phyloP scores from a whole-genome alignment of 2,113 vertebrate species.

The Cinclus cinclus region DNA sequence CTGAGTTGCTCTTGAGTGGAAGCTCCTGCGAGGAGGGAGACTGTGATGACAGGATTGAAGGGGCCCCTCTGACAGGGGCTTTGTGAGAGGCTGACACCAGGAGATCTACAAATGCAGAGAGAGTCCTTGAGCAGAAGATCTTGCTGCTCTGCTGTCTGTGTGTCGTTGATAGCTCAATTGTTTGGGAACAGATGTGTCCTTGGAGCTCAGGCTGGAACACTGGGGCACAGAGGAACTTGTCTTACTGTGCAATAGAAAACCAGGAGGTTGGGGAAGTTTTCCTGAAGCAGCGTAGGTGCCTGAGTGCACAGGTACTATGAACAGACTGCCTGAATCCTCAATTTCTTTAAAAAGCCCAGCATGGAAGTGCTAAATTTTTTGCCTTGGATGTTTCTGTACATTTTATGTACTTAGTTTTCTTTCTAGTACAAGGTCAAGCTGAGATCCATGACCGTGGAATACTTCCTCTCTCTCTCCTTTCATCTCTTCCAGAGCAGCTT shows the following conservation, averaged over 20 bases:
- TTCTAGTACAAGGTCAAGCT: neutral
- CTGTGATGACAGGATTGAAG: constrained; percentile 39
- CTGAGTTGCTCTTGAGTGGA: constrained; percentile 38
- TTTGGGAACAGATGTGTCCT: constrained; percentile 43
- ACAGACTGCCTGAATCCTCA: neutral
- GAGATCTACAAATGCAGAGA: constrained; percentile 11
- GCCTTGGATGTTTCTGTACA: neutral
- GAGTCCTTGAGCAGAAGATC: constrained; percentile 39
- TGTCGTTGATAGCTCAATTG: constrained; percentile 32
- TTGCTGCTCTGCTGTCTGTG: constrained; percentile 25
- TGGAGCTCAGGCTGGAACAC: neutral
- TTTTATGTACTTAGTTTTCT: neutral
- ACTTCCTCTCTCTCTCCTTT: neutral
- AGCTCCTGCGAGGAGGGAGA: constrained; percentile 33
- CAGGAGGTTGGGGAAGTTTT: neutral
- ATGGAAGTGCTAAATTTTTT: neutral
- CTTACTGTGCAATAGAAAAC: neutral
- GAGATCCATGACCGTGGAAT: neutral
- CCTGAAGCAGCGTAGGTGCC: accelerated
- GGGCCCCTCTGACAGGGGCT: constrained; percentile 15
- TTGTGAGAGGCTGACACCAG: constrained; percentile 25
- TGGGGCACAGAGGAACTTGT: neutral
- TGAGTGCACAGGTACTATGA: neutral
- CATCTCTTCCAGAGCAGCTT: neutral
- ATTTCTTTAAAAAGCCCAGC: neutral